These are phyloP conservation scores for Genyomyrus donnyi DNA, from an alignment of 2,113 vertebrate species.

Conservation along the genomic window DNA sequence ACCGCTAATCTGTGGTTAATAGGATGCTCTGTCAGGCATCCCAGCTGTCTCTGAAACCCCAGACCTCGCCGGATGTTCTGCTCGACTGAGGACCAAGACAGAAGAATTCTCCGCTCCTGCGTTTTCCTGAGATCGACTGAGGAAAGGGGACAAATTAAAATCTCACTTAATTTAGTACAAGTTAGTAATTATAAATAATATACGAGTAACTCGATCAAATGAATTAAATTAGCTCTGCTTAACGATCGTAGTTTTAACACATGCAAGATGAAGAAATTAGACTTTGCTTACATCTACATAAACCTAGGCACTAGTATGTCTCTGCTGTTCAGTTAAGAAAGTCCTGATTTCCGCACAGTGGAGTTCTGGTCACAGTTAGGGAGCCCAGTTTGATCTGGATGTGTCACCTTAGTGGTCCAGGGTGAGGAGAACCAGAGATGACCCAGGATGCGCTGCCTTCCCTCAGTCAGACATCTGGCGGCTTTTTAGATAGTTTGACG, in stretches of 20 bases:
- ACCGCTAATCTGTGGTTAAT: conserved; percentile 53
- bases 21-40: conserved; percentile 48
- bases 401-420: background rate
- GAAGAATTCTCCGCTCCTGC: background rate
- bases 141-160: background rate
- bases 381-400: background rate
- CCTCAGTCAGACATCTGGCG: background rate
- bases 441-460: background rate
- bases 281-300: background rate
- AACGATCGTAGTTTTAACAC: background rate
- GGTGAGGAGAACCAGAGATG: background rate
- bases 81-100: background rate
- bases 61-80: background rate
- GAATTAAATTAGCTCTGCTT: background rate
- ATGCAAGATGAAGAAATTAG: background rate
- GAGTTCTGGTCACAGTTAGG: background rate
- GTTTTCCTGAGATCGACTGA: background rate
- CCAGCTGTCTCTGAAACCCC: background rate
- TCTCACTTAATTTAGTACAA: background rate
- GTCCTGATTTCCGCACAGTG: background rate
- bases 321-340: background rate
- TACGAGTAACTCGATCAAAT: background rate
- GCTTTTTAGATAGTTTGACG: background rate
- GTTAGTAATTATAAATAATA: background rate
- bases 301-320: background rate